phyloP scores from a whole-genome alignment of 2,888 invertebrate genomes.

The Pristionchus mayeri region DNA sequence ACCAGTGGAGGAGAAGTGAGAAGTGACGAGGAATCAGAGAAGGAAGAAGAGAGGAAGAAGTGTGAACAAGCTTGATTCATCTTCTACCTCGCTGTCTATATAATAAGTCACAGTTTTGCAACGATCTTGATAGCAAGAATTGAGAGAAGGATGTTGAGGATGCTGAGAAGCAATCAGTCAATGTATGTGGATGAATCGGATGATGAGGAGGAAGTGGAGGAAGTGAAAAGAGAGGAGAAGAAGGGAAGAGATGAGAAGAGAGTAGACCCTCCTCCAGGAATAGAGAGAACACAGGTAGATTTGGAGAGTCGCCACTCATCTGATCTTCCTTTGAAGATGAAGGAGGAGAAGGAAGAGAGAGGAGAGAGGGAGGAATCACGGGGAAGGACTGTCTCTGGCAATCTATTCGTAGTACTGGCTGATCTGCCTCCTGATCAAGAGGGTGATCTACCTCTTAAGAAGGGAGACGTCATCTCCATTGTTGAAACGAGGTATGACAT shows the following conservation, averaged over 20 bases:
- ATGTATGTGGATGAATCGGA: constrained; percentile 42
- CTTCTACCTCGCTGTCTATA: too few species aligned
- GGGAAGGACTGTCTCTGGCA: constrained; percentile 54
- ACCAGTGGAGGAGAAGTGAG: too few species aligned
- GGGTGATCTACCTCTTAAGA: constrained; percentile 58
- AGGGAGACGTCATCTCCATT: constrained; percentile 59
- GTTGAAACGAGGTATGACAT: constrained; percentile 56
- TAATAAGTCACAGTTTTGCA: too few species aligned
- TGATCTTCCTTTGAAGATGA: neutral
- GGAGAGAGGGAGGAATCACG: neutral
- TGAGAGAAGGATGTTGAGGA: neutral
- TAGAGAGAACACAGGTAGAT: neutral
- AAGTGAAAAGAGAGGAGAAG: neutral
- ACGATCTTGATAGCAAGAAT: neutral
- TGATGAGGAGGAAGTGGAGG: neutral
- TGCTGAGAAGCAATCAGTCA: neutral
- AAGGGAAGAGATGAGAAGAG: neutral
- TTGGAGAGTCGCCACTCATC: neutral
- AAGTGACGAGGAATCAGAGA: too few species aligned
- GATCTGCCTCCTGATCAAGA: constrained; percentile 53
- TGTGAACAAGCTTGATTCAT: too few species aligned
- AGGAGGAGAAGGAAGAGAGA: neutral
- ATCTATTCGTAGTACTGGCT: constrained; percentile 57
- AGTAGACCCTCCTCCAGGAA: neutral
- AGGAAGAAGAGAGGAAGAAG: neutral